Evolutionary conservation across 2,888 invertebrate species (phyloP).

Genomic region (Crossocerus cetratus): DNA sequence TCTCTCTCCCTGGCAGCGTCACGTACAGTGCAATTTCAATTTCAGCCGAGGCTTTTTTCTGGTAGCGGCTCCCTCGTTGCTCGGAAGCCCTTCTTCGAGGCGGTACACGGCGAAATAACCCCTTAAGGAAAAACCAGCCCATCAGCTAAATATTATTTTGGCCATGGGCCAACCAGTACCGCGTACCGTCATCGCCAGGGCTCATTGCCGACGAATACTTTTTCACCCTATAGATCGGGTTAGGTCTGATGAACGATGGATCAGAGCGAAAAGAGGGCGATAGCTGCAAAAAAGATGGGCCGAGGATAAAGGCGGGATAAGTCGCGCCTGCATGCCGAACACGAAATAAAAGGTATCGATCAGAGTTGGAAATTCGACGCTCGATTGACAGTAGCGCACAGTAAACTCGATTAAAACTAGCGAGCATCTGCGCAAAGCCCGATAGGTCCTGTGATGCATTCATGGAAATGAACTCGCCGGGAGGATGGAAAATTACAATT

Average conservation of each 20-base stretch:
- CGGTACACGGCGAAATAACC: not conserved
- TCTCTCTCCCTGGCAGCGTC: slow-evolving; percentile 20
- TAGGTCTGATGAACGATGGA: slow-evolving; percentile 27
- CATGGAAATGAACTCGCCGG: not conserved
- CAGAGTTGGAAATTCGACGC: not conserved
- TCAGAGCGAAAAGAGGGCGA: slow-evolving; percentile 18
- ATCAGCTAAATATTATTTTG: slow-evolving; percentile 55
- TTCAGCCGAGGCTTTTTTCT: slow-evolving; percentile 24
- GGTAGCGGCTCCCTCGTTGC: slow-evolving; percentile 5
- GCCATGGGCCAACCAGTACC: slow-evolving; percentile 38
- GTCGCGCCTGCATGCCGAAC: slow-evolving; percentile 35
- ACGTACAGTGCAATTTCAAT: slow-evolving; percentile 43
- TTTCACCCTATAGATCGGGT: not conserved
- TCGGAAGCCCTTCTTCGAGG: slow-evolving; percentile 11
- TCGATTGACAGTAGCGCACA: not conserved
- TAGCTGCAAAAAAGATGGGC: slow-evolving; percentile 15
- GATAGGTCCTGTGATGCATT: not conserved
- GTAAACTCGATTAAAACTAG: not conserved
- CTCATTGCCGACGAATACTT: not conserved
- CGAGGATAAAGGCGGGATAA: slow-evolving; percentile 5
- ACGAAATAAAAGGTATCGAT: slow-evolving; percentile 13
- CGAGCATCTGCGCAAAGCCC: not conserved
- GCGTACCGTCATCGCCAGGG: not conserved
- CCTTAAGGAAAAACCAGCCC: slow-evolving; percentile 16
- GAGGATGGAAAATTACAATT: no score